Base-by-base conservation (phyloP, 2,113 vertebrate species). In the Hippocampus guttulatus region DNA sequence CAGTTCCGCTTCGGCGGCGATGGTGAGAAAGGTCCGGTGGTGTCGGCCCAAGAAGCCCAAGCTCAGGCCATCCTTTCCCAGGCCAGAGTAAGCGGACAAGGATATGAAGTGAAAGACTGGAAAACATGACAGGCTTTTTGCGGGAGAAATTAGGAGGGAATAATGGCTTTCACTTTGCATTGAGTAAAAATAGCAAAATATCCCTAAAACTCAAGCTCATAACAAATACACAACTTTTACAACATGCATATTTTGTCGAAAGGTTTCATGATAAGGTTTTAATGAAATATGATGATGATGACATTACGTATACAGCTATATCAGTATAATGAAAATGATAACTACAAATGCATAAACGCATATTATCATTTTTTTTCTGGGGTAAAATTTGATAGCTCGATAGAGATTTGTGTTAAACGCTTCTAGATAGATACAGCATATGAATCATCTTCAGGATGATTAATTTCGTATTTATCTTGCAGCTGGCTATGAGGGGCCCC, bases 1-100 rank as follows among this genome's bases (percentile, higher is more conserved):
- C 84, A 98, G 97, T 99, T 99, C 88, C 96, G 96, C 40, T 99
- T 96, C 7, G 95, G 96, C 49, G 95, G 95, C 0, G 96, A 97
- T 9, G 90, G 94, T 67, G 94, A 98, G 84, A 98, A 99, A 82
- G 97, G 97, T 73, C 97, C 97, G 8, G 90, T 92, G 38, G 84
- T 98, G 68, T 98, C 97, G 1, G 95, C 96, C 23, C 96, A 98
- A 76, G 96, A 99, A 86, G 96, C 96, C 60, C 97, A 98, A 83
- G 97, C 96, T 6, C 97, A 99, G 86, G 97, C 96, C 2, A 99
- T 99, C 81, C 96, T 99, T 45, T 96, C 96, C 75, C 97, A 99
- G 81, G 97, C 97, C 73, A 92, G 97, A 92, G 97, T 99, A 81
- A 95, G 95, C 87, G 62, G n/a, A 76, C 43, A 47, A 45, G 65